These are phyloP conservation scores for Pseudomyrmex gracilis DNA, from an alignment of 1,140 invertebrate species.

Conservation along the genomic window DNA sequence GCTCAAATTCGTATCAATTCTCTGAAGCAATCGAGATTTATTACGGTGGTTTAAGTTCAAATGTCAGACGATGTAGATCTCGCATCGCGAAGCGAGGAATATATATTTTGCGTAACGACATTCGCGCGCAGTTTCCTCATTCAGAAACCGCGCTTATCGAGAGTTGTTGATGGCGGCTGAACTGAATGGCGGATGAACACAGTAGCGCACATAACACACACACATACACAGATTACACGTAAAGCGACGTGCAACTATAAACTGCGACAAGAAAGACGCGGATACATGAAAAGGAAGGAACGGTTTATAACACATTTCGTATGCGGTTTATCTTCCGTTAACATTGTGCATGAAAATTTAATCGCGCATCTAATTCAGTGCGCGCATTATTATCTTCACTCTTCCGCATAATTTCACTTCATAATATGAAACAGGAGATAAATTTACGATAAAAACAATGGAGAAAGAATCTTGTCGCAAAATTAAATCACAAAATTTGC, in stretches of 20 bases:
- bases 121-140: conserved; percentile 10
- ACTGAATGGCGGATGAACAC: conserved; percentile 41
- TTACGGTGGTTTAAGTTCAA: conserved; percentile 11
- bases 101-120: conserved; percentile 32
- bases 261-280: conserved; percentile 18
- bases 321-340: conserved; percentile 21
- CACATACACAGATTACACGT: conserved; percentile 23
- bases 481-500: background rate
- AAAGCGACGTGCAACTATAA: conserved; percentile 45
- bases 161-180: background rate
- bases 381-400: background rate
- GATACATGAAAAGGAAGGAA: conserved; percentile 46
- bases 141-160: conserved; percentile 38
- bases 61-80: background rate
- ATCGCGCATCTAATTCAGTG: conserved; percentile 2
- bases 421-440: background rate
- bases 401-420: conserved; percentile 32
- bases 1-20: background rate
- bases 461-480: background rate
- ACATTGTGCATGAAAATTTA: conserved; percentile 13
- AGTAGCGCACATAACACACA: background rate
- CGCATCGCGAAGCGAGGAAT: conserved; percentile 1
- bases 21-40: background rate
- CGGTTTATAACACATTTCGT: background rate
- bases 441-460: background rate